Percentiles rank a stretch among this genome's conserved stretches.
These are phyloP conservation scores for Rutilus rutilus DNA, from an alignment of 2,113 vertebrate genomes.

Conservation along the genomic window DNA sequence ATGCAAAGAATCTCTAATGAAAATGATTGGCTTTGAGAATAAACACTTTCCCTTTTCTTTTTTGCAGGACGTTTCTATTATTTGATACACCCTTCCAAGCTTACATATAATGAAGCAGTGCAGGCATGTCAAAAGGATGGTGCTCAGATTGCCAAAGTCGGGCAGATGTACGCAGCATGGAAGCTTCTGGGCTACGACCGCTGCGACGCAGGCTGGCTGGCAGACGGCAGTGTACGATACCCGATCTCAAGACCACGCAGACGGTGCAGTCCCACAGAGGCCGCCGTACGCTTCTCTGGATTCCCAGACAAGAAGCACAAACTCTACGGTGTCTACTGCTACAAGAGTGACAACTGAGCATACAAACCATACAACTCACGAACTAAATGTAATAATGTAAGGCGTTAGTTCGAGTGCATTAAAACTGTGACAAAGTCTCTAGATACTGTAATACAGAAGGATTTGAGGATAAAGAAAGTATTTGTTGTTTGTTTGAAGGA, in stretches of 20 bases:
- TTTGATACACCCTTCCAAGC: slow-evolving; percentile 88
- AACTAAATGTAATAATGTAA: slow-evolving; percentile 57
- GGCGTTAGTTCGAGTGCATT: slow-evolving; percentile 77
- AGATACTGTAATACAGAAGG: slow-evolving; percentile 73
- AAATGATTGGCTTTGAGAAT: not conserved
- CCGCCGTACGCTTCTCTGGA: slow-evolving; percentile 88
- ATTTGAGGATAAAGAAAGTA: not conserved
- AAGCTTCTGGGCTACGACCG: slow-evolving; percentile 93
- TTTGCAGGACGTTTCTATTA: slow-evolving; percentile 91
- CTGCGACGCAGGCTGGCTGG: slow-evolving; percentile 94
- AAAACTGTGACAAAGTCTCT: slow-evolving; percentile 91
- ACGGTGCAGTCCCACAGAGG: slow-evolving; percentile 91
- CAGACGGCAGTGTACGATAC: slow-evolving; percentile 94
- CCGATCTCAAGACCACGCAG: slow-evolving; percentile 86
- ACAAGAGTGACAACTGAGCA: slow-evolving; percentile 83
- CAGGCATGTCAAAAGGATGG: slow-evolving; percentile 87
- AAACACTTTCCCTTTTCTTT: not conserved
- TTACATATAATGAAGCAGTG: slow-evolving; percentile 90
- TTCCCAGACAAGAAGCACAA: slow-evolving; percentile 97
- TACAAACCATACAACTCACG: not conserved
- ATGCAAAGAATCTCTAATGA: not conserved
- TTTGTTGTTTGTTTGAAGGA: slow-evolving; percentile 12
- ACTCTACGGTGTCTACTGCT: slow-evolving; percentile 97
- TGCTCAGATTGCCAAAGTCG: slow-evolving; percentile 92
- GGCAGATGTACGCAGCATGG: slow-evolving; percentile 96